Evolutionary conservation across 2,797 vertebrate genomes (phyloP), one percentile per base, ranked within the genome.

Genomic region (Etheostoma nigrum): DNA sequence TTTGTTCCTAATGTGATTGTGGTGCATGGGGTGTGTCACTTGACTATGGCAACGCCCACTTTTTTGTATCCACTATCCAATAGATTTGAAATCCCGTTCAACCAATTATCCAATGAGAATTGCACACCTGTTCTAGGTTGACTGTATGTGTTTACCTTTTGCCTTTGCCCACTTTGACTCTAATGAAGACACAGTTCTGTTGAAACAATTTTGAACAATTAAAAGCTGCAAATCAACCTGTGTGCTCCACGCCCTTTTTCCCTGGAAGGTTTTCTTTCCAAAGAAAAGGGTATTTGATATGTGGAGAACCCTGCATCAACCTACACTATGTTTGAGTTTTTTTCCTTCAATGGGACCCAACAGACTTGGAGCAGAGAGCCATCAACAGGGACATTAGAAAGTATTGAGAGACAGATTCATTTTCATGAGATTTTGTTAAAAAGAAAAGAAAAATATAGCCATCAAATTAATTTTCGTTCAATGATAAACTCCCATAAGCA

Each of bases 401-500:
- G 25, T 11, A 21, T 10, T 51, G 21, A 58, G 55, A n/a, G 18
- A 59, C 10, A 49, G n/a, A 48, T 25, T 1, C 6, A 40, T 4
- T 73, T 53, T 47, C n/a, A 16, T 27, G 10, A 21, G 11, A 42
- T 52, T 67, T 52, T 6, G 52, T 57, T 4, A 19, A 66, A 4
- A 9, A 15, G 30, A 30, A 60, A 36, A 16, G 0, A 25, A 30
- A 25, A 40, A 5, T 8, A 42, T 21, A 48, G 5, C 3, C 7
- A 40, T 40, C 11, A 40, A 40, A 40, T 40, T 1, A 11, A 40
- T 12, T 1, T 40, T 40, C 1, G 10, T 40, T 30, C 16, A 0
- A 27, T 72, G 62, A 69, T 51, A 12, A 60, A 67, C 19, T 55
- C 9, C 44, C 12, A 40, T 23, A 19, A 57, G 33, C 47, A 25